Evolutionary conservation across 2,113 vertebrate species (phyloP), one percentile per base, ranked within the genome.

Genomic region (Lophochroa leadbeateri): DNA sequence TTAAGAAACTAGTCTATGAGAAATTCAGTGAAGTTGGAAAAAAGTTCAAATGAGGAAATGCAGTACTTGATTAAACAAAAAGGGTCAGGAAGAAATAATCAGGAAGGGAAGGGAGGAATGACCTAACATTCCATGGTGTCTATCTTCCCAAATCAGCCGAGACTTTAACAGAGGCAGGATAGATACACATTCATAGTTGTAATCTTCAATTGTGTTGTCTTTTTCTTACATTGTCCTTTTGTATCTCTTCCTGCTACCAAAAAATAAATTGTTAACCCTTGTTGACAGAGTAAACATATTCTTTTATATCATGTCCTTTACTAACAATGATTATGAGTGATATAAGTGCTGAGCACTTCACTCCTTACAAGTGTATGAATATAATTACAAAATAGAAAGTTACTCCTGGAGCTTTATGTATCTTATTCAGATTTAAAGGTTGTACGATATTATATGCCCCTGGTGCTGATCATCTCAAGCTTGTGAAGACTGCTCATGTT

Each of bases 271-370:
- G 63, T 92, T 52, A 64, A 74, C 18, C 21, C 29, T 72, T 49
- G 24, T 57, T 65, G n/a, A 41, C 2, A n/a, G 17, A 88, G 9
- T 49, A 76, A 81, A 72, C 29, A 29, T 7, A 60, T 81, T 81
- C 2, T 69, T 79, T 79, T 47, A 2, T 13, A 27, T 21, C 41
- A 71, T 67, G 37, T 44, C 13, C 80, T 75, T 68, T 53, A 83
- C 18, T 58, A 44, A 27, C 6, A 44, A 35, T 0, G 0, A 18
- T n/a, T 55, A 50, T 19, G 2, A 81, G 7, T 31, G 14, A 46
- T 44, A 41, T 0, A 89, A 86, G 39, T 81, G 10, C 31, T 69
- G 25, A 13, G 23, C 14, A 77, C 47, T 71, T 80, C 27, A 63
- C 5, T 46, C 55, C 23, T 71, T 71, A 31, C 14, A 77, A 28